A percentile compares a stretch with the other conserved stretches of the same genome.
Evolutionary conservation across 2,888 invertebrate genomes (phyloP).

Genomic region (Sesia apiformis): DNA sequence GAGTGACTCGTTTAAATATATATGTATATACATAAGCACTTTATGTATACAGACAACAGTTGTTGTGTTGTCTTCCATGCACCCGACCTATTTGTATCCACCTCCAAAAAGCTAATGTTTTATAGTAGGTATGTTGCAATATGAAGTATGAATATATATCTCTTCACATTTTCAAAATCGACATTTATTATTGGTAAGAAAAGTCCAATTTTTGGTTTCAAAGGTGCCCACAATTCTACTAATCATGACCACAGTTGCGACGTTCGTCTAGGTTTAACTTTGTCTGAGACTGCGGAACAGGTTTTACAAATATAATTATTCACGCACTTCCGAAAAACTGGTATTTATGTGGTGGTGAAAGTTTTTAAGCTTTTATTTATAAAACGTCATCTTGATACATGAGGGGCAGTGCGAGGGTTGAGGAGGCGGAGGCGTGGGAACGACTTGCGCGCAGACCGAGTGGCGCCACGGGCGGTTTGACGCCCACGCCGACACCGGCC

Average conservation of each 20-base stretch:
- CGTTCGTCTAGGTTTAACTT: neutral
- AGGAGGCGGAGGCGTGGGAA: constrained; percentile 42
- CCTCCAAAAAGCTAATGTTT: no score
- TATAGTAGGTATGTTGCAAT: no score
- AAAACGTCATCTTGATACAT: constrained; percentile 31
- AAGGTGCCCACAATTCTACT: neutral
- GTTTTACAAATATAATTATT: constrained; percentile 27
- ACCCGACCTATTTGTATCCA: no score
- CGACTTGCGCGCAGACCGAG: constrained; percentile 43
- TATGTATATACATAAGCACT: neutral
- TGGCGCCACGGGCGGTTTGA: constrained; percentile 57
- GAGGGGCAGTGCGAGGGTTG: constrained; percentile 14
- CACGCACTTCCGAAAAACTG: constrained; percentile 32
- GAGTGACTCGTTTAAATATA: constrained; percentile 6
- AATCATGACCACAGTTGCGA: neutral
- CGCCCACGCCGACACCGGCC: constrained; percentile 24
- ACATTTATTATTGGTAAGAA: no score
- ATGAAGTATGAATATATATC: no score
- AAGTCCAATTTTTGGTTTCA: no score
- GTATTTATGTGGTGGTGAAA: constrained; percentile 51
- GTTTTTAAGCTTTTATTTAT: constrained; percentile 51
- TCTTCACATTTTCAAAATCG: no score
- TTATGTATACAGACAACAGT: neutral
- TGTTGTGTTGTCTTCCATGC: no score
- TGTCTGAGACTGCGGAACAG: constrained; percentile 8